phyloP scores from a whole-genome alignment of 2,797 vertebrate genomes.

The Ficedula albicollis region DNA sequence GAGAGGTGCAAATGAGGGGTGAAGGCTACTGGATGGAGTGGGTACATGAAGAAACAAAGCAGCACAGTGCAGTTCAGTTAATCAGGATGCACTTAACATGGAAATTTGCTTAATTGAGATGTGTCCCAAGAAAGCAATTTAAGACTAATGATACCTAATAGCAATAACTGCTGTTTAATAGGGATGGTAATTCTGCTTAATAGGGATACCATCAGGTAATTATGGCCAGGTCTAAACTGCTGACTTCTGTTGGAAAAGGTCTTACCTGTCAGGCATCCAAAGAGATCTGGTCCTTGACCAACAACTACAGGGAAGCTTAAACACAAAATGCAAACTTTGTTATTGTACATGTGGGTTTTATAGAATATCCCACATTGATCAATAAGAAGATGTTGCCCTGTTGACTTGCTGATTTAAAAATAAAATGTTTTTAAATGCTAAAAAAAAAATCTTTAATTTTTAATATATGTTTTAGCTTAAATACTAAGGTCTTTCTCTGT shows the following conservation, averaged over 20 bases:
- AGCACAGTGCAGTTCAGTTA: not conserved
- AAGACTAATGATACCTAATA: constrained; percentile 59
- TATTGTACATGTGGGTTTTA: not conserved
- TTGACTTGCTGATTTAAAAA: not conserved
- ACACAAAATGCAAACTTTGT: not conserved
- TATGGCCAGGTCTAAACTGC: constrained; percentile 21
- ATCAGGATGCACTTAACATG: constrained; percentile 38
- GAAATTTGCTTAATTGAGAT: constrained; percentile 58
- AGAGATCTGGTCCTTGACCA: not conserved
- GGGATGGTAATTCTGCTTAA: constrained; percentile 44
- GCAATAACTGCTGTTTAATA: constrained; percentile 59
- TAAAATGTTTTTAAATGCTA: no score
- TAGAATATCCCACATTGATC: not conserved
- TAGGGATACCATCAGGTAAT: constrained; percentile 52
- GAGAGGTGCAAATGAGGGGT: not conserved
- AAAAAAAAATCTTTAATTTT: not conserved
- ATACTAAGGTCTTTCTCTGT: not conserved
- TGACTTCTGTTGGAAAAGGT: constrained; percentile 2
- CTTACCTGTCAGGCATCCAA: not conserved
- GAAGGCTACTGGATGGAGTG: not conserved
- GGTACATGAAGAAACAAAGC: constrained; percentile 7
- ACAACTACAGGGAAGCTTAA: not conserved
- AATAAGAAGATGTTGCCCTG: not conserved
- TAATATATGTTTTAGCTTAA: not conserved
- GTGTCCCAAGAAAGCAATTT: constrained; percentile 58